A percentile compares a stretch with the other conserved stretches of the same genome.
Evolutionary conservation across 2,797 vertebrate species (phyloP).

Genomic region (Myotis findleyi): DNA sequence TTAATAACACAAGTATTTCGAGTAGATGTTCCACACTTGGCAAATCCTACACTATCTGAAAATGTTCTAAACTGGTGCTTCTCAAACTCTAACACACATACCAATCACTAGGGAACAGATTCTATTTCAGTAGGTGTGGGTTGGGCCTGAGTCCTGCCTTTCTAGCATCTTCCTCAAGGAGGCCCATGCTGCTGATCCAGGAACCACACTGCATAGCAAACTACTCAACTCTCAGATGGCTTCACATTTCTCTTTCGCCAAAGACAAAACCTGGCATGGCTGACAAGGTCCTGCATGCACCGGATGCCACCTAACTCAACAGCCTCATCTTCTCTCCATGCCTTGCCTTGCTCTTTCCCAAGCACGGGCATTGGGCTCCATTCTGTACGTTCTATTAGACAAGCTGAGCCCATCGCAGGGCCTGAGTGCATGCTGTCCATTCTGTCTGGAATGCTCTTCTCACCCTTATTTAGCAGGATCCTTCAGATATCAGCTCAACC

Average conservation of each 20-base stretch:
- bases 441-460: neutral
- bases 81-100: neutral
- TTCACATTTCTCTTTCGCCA: neutral
- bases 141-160: neutral
- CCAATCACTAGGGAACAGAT: neutral
- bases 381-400: neutral
- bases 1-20: neutral
- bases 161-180: neutral
- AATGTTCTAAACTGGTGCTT: neutral
- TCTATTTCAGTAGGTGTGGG: neutral
- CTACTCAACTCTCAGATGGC: neutral
- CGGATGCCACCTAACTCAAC: neutral
- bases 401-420: neutral
- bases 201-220: neutral
- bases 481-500: neutral
- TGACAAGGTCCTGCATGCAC: neutral
- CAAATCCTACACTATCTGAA: neutral
- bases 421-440: neutral
- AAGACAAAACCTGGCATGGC: neutral
- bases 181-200: neutral
- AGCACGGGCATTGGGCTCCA: neutral
- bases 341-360: neutral
- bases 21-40: neutral
- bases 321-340: neutral
- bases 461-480: neutral